These are phyloP conservation scores for Paramormyrops hopkinsi DNA, from an alignment of 2,797 vertebrate species.

Conservation along the genomic window DNA sequence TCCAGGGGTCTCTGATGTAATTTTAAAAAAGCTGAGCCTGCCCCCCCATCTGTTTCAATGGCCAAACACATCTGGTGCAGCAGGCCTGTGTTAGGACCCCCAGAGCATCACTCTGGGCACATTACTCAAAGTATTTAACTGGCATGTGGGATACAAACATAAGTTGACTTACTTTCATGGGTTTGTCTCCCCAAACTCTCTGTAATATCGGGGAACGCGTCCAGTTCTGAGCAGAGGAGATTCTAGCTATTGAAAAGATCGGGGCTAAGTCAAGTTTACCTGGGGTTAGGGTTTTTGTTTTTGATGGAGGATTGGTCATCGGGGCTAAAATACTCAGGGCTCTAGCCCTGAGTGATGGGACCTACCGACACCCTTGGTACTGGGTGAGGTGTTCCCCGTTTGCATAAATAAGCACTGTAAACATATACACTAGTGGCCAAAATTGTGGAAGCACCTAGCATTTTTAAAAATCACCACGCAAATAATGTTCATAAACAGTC, in stretches of 20 bases:
- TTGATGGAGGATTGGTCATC: neutral
- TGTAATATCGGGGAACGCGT: neutral
- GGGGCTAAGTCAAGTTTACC: neutral
- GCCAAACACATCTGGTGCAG: neutral
- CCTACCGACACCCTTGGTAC: too few relatives aligned
- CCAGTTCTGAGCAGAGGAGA: neutral
- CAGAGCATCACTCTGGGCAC: neutral
- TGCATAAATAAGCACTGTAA: neutral
- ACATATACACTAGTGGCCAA: neutral
- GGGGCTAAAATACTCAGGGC: neutral
- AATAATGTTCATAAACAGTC: neutral
- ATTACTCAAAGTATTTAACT: neutral
- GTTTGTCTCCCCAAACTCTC: neutral
- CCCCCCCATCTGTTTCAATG: neutral
- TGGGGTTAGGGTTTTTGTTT: neutral
- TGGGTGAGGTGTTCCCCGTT: neutral
- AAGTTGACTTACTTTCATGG: neutral
- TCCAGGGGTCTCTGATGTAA: neutral
- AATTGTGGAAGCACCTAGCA: neutral
- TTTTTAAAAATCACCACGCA: neutral
- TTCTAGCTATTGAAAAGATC: neutral
- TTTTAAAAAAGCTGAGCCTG: neutral
- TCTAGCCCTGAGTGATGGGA: neutral
- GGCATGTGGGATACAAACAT: neutral
- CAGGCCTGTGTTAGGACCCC: neutral